A percentile compares a stretch with the other conserved stretches of the same genome.
phyloP scores from a whole-genome alignment of 2,797 vertebrate genomes.

The Neoniphon sammara region DNA sequence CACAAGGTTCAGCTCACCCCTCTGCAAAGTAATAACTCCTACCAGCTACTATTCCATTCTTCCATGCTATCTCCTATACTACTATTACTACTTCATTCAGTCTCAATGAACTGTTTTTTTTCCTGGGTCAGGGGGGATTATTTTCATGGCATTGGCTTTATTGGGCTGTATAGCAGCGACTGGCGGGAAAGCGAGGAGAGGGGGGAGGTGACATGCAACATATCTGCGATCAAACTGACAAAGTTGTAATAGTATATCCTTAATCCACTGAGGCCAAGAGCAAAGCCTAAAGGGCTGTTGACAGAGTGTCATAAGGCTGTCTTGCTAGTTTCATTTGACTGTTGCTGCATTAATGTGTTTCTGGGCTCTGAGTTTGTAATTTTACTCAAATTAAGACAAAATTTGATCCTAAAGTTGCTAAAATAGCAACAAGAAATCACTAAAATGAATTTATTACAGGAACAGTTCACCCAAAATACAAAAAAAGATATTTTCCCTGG shows the following conservation, averaged over 20 bases:
- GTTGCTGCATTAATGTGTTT: constrained; percentile 62
- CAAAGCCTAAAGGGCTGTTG: constrained; percentile 19
- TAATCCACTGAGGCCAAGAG: constrained; percentile 56
- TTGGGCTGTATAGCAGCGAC: constrained; percentile 60
- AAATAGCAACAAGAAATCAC: constrained; percentile 34
- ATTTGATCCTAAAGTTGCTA: constrained; percentile 17
- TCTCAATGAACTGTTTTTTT: not conserved
- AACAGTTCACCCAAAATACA: too few species aligned
- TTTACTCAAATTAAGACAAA: constrained; percentile 49
- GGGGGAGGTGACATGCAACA: constrained; percentile 65
- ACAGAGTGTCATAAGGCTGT: not conserved
- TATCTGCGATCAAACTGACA: constrained; percentile 69
- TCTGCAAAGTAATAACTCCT: constrained; percentile 77
- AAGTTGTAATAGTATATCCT: constrained; percentile 64
- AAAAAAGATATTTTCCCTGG: too few species aligned
- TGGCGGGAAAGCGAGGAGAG: constrained; percentile 60
- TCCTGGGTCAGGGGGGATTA: constrained; percentile 55
- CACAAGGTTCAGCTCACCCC: constrained; percentile 76
- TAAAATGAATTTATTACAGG: not conserved
- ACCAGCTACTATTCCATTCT: constrained; percentile 71
- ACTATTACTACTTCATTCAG: constrained; percentile 69
- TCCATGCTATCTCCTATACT: constrained; percentile 64
- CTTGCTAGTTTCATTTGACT: constrained; percentile 66
- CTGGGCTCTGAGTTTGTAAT: constrained; percentile 57
- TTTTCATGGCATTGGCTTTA: constrained; percentile 67